Percentiles rank a stretch among this genome's conserved stretches.
These are phyloP conservation scores for Platysternon megacephalum DNA, from an alignment of 2,113 vertebrate species.

Conservation along the genomic window DNA sequence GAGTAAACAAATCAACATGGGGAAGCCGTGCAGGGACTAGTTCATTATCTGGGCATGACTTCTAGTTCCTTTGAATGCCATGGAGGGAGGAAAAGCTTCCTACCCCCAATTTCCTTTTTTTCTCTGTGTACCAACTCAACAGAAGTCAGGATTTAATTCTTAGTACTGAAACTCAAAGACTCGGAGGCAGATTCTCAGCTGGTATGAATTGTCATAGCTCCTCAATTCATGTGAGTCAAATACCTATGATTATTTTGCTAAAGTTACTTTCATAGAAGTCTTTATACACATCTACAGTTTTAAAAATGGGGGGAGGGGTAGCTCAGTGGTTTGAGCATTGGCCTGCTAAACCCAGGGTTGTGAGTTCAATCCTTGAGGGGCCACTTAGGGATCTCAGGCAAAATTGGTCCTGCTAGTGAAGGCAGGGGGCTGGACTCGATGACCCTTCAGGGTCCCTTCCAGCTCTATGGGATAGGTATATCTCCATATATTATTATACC, in stretches of 20 bases:
- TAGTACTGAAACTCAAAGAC: neutral
- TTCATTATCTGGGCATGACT: neutral
- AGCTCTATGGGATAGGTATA: too few relatives aligned
- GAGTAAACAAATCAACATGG: neutral
- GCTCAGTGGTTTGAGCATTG: too few relatives aligned
- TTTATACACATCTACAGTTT: neutral
- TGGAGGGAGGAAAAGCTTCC: neutral
- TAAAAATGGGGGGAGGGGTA: too few relatives aligned
- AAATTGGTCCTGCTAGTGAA: too few relatives aligned
- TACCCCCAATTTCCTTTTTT: neutral
- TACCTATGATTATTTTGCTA: neutral
- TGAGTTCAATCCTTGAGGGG: too few relatives aligned
- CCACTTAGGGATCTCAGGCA: too few relatives aligned
- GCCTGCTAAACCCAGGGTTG: too few relatives aligned
- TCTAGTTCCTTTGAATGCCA: neutral
- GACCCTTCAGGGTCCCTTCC: too few relatives aligned
- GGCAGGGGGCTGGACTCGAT: too few relatives aligned
- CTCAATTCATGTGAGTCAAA: neutral
- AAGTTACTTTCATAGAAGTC: neutral
- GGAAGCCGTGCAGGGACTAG: neutral
- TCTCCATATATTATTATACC: too few relatives aligned
- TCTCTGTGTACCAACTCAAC: neutral
- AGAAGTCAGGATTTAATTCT: neutral
- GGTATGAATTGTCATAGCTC: neutral
- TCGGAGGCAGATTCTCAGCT: neutral